Conservation (phyloP, 2,113 vertebrate species). For the Pseudorectes ferrugineus region DNA sequence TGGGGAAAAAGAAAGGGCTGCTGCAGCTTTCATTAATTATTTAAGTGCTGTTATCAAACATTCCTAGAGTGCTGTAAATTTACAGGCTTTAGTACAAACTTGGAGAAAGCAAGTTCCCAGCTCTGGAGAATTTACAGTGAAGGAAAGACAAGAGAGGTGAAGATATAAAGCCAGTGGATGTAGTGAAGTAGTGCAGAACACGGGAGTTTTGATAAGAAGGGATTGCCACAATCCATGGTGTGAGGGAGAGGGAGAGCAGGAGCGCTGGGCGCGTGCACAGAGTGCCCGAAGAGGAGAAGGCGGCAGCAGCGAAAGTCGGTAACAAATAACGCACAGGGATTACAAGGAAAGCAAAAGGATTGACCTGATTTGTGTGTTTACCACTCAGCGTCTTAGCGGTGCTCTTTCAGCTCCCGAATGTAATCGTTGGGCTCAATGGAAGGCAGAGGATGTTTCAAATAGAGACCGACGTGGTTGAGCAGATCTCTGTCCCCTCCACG, state of each 20-base stretch:
- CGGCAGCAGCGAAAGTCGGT: slow-evolving; percentile 8
- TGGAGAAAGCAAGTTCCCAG: slow-evolving; percentile 14
- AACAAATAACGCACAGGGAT: slow-evolving; percentile 37
- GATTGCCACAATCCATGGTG: not conserved
- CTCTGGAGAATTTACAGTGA: not conserved
- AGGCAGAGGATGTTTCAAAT: not conserved
- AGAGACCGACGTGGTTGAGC: fast-evolving
- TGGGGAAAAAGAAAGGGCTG: not conserved
- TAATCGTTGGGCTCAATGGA: not conserved
- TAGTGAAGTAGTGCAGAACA: not conserved
- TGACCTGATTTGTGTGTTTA: slow-evolving; percentile 68
- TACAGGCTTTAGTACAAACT: slow-evolving; percentile 36
- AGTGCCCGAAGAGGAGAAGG: not conserved
- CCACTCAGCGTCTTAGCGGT: slow-evolving; percentile 6
- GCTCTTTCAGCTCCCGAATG: slow-evolving; percentile 4
- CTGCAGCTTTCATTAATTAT: slow-evolving; percentile 63
- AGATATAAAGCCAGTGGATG: not conserved
- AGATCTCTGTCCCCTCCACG: fast-evolving
- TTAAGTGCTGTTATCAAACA: slow-evolving; percentile 49
- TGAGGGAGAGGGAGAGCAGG: not conserved
- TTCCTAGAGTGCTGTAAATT: slow-evolving; percentile 50
- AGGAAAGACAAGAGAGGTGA: slow-evolving; percentile 1
- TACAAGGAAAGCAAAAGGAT: slow-evolving; percentile 63
- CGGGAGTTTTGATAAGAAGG: slow-evolving; percentile 9
- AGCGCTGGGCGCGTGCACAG: not conserved